Evolutionary conservation across 2,888 invertebrate genomes (phyloP).

Genomic region (Orgyia antiqua): DNA sequence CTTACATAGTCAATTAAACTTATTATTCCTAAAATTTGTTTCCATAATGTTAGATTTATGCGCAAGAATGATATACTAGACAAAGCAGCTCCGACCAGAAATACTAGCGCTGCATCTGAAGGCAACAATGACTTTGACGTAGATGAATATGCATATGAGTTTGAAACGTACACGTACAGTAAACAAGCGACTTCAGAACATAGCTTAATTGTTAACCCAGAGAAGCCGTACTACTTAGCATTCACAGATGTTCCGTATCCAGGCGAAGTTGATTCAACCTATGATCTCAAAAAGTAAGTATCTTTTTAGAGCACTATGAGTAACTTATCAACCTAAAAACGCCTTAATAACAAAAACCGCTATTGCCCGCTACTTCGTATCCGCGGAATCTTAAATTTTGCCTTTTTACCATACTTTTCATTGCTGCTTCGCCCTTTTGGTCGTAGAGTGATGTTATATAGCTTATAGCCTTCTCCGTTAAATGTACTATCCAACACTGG

Average conservation of each 20-base stretch:
- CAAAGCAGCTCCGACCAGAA: background rate
- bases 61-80: background rate
- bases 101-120: background rate
- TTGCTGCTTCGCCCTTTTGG: no score
- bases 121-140: slow-evolving; percentile 6
- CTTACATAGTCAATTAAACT: no score
- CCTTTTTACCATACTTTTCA: no score
- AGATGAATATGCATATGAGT: slow-evolving; percentile 4
- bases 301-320: background rate
- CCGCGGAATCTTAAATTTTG: no score
- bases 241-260: slow-evolving; percentile 61
- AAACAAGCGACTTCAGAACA: background rate
- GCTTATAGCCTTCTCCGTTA: no score
- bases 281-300: slow-evolving; percentile 54
- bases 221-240: slow-evolving; percentile 48
- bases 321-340: background rate
- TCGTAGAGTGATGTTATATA: no score
- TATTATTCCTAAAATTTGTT: no score
- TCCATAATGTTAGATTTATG: background rate
- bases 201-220: slow-evolving; percentile 32
- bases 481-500: no score
- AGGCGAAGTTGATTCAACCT: slow-evolving; percentile 54
- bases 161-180: background rate
- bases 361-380: background rate
- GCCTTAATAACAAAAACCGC: background rate